Conservation (phyloP, 2,888 invertebrate species). For the Tetheella fluctuosa region DNA sequence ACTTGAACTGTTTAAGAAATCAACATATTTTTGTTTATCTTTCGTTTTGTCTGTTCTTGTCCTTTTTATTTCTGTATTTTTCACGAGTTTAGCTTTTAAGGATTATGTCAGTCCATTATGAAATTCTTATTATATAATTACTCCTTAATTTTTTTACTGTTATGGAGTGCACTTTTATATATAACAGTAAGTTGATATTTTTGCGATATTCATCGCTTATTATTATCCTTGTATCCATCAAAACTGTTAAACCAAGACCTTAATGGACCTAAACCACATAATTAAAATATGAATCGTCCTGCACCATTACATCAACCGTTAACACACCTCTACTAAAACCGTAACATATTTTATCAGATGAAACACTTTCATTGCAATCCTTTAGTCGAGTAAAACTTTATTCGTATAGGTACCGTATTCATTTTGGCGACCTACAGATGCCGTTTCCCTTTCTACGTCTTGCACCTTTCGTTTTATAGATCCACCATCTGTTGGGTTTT, state of each 20-base stretch:
- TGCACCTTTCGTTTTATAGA: conserved; percentile 70
- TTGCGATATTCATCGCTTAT: background rate
- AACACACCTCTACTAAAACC: conserved; percentile 9
- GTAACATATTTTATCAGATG: conserved; percentile 10
- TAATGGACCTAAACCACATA: background rate
- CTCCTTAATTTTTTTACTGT: too few relatives aligned
- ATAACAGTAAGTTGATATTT: background rate
- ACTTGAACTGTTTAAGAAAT: background rate
- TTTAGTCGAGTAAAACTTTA: background rate
- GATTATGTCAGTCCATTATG: too few relatives aligned
- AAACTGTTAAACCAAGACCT: background rate
- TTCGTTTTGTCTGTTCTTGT: too few relatives aligned
- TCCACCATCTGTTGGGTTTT: conserved; percentile 68
- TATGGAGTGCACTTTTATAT: too few relatives aligned
- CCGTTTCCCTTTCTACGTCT: conserved; percentile 63
- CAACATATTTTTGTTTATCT: background rate
- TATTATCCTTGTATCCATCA: background rate
- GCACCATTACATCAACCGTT: background rate
- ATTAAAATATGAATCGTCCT: background rate
- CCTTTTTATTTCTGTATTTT: too few relatives aligned
- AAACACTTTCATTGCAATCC: conserved; percentile 9
- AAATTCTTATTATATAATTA: too few relatives aligned
- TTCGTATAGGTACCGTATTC: conserved; percentile 23
- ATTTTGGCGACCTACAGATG: conserved; percentile 57
- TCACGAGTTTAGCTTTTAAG: too few relatives aligned